Evolutionary conservation across 2,113 vertebrate genomes (phyloP).

Genomic region (Callipepla squamata): DNA sequence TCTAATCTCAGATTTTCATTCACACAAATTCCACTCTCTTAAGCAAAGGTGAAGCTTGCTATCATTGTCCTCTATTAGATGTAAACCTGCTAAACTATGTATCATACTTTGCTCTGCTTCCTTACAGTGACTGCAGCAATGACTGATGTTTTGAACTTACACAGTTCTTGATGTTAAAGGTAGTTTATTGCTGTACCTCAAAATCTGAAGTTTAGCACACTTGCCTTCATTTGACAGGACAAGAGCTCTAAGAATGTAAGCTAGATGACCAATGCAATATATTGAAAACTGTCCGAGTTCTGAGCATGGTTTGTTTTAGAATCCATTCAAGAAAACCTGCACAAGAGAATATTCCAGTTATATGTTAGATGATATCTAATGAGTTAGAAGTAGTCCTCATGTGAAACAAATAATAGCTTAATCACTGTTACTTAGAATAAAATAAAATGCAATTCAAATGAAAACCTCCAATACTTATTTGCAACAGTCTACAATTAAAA

Average conservation of each 20-base stretch:
- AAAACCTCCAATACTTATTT: neutral
- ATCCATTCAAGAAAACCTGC: neutral
- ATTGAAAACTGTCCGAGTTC: neutral
- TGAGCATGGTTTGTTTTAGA: neutral
- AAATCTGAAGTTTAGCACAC: neutral
- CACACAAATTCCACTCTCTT: neutral
- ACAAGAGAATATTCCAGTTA: conserved; percentile 2
- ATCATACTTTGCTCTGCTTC: neutral
- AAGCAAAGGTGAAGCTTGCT: neutral
- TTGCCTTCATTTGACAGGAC: neutral
- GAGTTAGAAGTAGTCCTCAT: neutral
- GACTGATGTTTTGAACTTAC: neutral
- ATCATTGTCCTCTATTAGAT: neutral
- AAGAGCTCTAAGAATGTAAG: neutral
- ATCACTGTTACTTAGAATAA: neutral
- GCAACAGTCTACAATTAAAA: neutral
- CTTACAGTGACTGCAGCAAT: neutral
- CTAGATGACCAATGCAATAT: neutral
- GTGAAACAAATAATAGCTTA: neutral
- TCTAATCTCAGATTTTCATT: neutral
- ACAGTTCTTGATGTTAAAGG: neutral
- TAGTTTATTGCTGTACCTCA: neutral
- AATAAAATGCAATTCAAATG: neutral
- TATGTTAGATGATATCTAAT: conserved; percentile 23
- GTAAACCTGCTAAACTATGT: neutral